Evolutionary conservation across 1,140 invertebrate species (phyloP).

Genomic region (Drosophila nannoptera): DNA sequence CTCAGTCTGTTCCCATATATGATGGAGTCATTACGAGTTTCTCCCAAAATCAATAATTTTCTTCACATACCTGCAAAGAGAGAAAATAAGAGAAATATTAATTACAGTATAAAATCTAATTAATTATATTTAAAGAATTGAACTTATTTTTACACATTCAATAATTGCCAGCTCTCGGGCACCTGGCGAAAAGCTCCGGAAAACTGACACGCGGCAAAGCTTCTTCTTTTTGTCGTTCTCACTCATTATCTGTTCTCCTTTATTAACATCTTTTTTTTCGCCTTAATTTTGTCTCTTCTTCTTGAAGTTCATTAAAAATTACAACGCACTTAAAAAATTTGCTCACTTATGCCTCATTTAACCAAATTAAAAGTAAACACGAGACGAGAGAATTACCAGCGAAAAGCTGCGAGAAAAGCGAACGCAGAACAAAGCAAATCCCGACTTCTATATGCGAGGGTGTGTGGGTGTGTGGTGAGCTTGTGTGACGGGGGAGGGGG

Average conservation of each 20-base stretch:
- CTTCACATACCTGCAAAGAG: no score
- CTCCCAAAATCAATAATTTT: no score
- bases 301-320: constrained; percentile 72
- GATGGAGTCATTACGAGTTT: no score
- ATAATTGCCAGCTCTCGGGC: no score
- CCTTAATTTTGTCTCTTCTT: constrained; percentile 1
- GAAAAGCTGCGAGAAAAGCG: constrained; percentile 30
- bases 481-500: constrained; percentile 14
- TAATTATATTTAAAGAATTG: no score
- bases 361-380: constrained; percentile 77
- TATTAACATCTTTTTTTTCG: constrained; percentile 4
- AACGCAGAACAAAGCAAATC: constrained; percentile 50
- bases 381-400: constrained; percentile 39
- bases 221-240: constrained; percentile 24
- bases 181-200: no score
- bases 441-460: not conserved
- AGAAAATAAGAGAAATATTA: no score
- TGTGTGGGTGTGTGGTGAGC: constrained; percentile 20
- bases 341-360: constrained; percentile 75
- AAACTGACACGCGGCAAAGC: not conserved
- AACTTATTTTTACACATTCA: no score
- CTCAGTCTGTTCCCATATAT: no score
- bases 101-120: no score
- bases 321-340: constrained; percentile 71
- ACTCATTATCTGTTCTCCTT: constrained; percentile 25